Evolutionary conservation across 2,113 vertebrate genomes (phyloP), one percentile per base, ranked within the genome.

Genomic region (Nibea albiflora): DNA sequence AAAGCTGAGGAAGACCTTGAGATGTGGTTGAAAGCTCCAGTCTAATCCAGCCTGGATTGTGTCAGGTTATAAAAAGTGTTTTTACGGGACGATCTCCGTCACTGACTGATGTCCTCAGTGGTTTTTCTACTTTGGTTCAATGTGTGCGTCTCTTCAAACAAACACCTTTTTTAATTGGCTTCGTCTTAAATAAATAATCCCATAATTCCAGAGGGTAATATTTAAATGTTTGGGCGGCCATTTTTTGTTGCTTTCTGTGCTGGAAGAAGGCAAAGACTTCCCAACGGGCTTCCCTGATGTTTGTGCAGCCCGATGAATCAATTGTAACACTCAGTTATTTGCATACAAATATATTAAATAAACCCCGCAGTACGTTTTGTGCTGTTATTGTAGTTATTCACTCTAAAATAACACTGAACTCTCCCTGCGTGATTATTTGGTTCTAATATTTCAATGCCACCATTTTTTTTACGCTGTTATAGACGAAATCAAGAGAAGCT

Each of bases 121-220:
- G 61, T 11, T 26, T 67, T 80, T 83, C 64, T 79, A 79, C 86
- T 86, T 73, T 81, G 61, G n/a, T 19, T 10, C 39, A 70, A 31
- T 46, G 53, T 74, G 39, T 78, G 63, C 31, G 62, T 85, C 78
- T 52, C 44, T 35, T 67, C 46, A 74, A 87, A 85, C 76, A 83
- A 87, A 85, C 76, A 80, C 58, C 64, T 44, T 22, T 69, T 87
- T 35, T 1, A 85, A 89, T 81, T 83, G 77, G 83, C 75, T 73
- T 2, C 75, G 70, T 80, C 31, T 56, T 70, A 66, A 79, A 86
- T 58, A 89, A 86, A 85, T 75, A 80, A 53, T 53, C 58, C 20
- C 39, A 20, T 69, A 58, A 76, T 53, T 74, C 57, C n/a, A 1
- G 35, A 39, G 20, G 62, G 54, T 63, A 14, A 72, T 54, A 56